Conservation (phyloP, 2,888 invertebrate genomes). For the Leucozona laternaria region DNA sequence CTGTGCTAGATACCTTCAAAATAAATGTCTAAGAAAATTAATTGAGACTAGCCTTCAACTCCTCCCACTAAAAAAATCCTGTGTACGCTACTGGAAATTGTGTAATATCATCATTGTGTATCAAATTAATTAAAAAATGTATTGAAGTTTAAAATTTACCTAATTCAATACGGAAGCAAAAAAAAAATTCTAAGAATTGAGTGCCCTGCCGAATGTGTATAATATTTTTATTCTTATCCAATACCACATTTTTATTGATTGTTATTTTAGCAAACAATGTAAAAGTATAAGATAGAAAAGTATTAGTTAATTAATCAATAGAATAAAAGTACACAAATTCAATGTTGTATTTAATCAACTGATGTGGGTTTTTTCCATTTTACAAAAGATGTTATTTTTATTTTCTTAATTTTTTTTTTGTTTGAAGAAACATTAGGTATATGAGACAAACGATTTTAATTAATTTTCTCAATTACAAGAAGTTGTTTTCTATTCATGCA, state of each 20-base stretch:
- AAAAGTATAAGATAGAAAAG: background rate
- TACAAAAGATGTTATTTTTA: conserved; percentile 21
- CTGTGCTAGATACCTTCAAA: too few relatives aligned
- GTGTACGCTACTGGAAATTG: too few relatives aligned
- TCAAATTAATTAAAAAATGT: too few relatives aligned
- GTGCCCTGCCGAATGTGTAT: background rate
- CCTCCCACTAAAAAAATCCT: too few relatives aligned
- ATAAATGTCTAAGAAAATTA: too few relatives aligned
- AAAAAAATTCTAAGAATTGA: background rate
- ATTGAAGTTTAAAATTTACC: too few relatives aligned
- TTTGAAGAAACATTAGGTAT: background rate
- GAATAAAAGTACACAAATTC: conserved; percentile 34
- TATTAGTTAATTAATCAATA: conserved; percentile 37
- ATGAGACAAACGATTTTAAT: conserved; percentile 46
- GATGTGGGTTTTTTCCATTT: conserved; percentile 45
- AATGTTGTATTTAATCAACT: conserved; percentile 39
- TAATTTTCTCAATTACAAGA: conserved; percentile 43
- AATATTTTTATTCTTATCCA: background rate
- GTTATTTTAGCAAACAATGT: conserved; percentile 16
- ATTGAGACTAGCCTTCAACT: too few relatives aligned
- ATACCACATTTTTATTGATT: background rate
- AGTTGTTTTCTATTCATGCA: background rate
- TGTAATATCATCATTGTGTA: too few relatives aligned
- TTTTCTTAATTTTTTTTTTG: background rate
- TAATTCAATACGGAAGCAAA: background rate